A percentile compares a stretch with the other conserved stretches of the same genome.
Evolutionary conservation across 2,888 invertebrate species (phyloP).

Genomic region (Lepidochrysops patricia): DNA sequence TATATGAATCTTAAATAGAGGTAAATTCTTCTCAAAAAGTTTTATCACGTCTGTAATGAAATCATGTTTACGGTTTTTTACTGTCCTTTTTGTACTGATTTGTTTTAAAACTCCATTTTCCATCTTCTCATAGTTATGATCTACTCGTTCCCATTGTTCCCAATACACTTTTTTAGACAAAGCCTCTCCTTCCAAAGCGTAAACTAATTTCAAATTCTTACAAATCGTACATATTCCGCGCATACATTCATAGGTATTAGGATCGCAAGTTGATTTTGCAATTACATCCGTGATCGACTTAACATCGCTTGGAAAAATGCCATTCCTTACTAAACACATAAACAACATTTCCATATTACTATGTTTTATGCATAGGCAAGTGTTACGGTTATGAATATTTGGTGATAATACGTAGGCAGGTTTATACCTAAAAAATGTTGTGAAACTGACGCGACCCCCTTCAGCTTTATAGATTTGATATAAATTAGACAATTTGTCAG

Average conservation of each 20-base stretch:
- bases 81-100: slow-evolving; percentile 19
- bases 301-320: no score
- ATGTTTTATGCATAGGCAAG: slow-evolving; percentile 4
- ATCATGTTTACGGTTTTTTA: slow-evolving; percentile 4
- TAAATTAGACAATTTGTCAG: slow-evolving; percentile 6
- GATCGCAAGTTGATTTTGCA: no score
- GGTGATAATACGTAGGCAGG: slow-evolving; percentile 1
- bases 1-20: slow-evolving; percentile 24
- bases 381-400: slow-evolving; percentile 1
- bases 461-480: slow-evolving; percentile 6
- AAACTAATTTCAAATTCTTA: no score
- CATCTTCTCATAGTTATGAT: slow-evolving; percentile 23
- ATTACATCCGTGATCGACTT: no score
- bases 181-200: no score
- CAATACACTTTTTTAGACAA: slow-evolving; percentile 17
- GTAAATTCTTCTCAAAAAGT: slow-evolving; percentile 17
- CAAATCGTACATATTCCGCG: no score
- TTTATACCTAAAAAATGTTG: no score
- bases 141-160: slow-evolving; percentile 23
- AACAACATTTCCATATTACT: no score
- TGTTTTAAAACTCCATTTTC: slow-evolving; percentile 16
- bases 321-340: no score
- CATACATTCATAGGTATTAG: no score
- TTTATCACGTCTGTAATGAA: slow-evolving; percentile 16
- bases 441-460: not conserved